A percentile compares a stretch with the other conserved stretches of the same genome.
Evolutionary conservation across 2,113 vertebrate species (phyloP).

Genomic region (Urocynchramus pylzowi): DNA sequence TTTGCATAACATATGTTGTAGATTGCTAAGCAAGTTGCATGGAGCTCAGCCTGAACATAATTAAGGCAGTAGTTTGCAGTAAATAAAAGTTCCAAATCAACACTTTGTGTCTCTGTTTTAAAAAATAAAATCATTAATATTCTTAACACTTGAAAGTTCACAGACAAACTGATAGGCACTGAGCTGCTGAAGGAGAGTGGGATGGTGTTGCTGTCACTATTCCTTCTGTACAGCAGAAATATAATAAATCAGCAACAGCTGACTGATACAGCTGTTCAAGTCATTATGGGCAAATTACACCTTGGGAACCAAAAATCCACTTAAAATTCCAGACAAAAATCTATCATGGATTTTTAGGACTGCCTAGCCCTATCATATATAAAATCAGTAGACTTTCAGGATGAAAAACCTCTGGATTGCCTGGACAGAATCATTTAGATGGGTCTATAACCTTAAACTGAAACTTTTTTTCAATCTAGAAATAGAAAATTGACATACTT

Average conservation of each 20-base stretch:
- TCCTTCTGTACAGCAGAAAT: background rate
- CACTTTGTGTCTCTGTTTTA: background rate
- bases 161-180: background rate
- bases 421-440: background rate
- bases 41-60: conserved; percentile 23
- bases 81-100: conserved; percentile 42
- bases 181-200: background rate
- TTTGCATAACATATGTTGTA: conserved; percentile 63
- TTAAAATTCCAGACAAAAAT: background rate
- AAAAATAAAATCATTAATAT: background rate
- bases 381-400: background rate
- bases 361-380: background rate
- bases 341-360: background rate
- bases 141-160: background rate
- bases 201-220: background rate
- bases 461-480: background rate
- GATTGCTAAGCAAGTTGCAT: conserved; percentile 9
- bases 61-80: conserved; percentile 20
- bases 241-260: background rate
- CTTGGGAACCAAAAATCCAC: background rate
- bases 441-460: background rate
- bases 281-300: background rate
- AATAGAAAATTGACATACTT: background rate
- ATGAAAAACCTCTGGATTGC: background rate
- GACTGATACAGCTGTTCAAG: background rate